Base-by-base conservation (phyloP, 2,888 invertebrate species). In the Lepidonotus clava region DNA sequence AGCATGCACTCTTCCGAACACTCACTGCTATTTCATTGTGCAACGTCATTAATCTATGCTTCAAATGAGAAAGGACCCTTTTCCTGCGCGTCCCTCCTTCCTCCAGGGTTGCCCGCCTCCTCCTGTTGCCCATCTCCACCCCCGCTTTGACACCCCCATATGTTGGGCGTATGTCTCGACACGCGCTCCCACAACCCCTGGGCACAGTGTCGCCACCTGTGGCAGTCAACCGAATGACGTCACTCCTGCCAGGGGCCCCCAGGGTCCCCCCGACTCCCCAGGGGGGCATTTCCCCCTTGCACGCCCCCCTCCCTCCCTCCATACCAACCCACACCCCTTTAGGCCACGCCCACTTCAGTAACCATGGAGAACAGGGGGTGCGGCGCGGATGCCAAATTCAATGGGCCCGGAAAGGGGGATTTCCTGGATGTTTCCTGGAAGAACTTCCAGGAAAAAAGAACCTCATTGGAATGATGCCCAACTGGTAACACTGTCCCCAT, bases 171-270 rank as follows among this genome's bases (percentile, higher is more conserved):
- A 61, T 11, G 61, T n/a, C 61, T 11, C 24, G 61, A 61, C 61
- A 61, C 61, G 61, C 28, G 61, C 28, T 46, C 46, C 46, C 46
- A 18, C 6, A 46, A 18, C 46, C 46, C 46, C 46, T 46, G 46
- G 46, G 46, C 6, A 24, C 24, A 28, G 61, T 61, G 61, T 61
- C 61, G 61, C 61, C 61, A 61, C 61, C 61, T 61, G 61, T 61
- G n/a, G 11, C 61, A 61, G 61, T 61, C 28, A n/a, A n/a, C n/a
- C 28, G 28, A n/a, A n/a, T 61, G 61, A 61, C 24, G 61, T 61
- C 61, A 61, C 28, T 11, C 46, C n/a, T n/a, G n/a, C n/a, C n/a
- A n/a, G n/a, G n/a, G n/a, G n/a, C n/a, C n/a, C n/a, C n/a, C n/a
- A n/a, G n/a, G n/a, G n/a, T n/a, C n/a, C n/a, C n/a, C n/a, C n/a